Percentiles rank a stretch among this genome's conserved stretches.
These are phyloP conservation scores for Amazona vittata DNA, from an alignment of 2,113 vertebrate species.

Conservation along the genomic window DNA sequence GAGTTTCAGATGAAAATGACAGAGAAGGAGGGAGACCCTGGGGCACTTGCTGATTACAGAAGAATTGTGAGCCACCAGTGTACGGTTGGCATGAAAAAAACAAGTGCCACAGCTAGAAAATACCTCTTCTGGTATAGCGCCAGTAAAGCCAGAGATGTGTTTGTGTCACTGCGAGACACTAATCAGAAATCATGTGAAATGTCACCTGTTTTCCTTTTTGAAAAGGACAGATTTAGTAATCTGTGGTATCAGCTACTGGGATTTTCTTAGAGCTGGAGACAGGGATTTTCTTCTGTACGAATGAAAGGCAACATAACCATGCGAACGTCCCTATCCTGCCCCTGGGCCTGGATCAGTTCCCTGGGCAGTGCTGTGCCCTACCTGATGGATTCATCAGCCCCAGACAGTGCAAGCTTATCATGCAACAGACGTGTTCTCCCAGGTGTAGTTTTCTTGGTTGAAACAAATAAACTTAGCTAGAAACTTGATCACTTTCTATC, in stretches of 20 bases:
- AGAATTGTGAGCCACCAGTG: neutral
- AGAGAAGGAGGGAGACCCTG: neutral
- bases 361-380: neutral
- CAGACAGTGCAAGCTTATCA: neutral
- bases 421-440: neutral
- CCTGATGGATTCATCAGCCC: neutral
- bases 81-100: neutral
- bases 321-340: neutral
- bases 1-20: slow-evolving; percentile 30
- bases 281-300: neutral
- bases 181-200: neutral
- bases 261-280: neutral
- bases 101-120: neutral
- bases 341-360: accelerated
- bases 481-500: neutral
- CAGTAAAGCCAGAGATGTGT: neutral
- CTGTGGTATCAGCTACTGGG: neutral
- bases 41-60: neutral
- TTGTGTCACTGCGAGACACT: neutral
- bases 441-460: neutral
- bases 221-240: neutral
- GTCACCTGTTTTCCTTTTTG: neutral
- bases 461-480: neutral
- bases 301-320: neutral
- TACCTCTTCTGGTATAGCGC: neutral